These are phyloP conservation scores for Hoplostethus mediterraneus DNA, from an alignment of 2,797 vertebrate species.

Conservation along the genomic window DNA sequence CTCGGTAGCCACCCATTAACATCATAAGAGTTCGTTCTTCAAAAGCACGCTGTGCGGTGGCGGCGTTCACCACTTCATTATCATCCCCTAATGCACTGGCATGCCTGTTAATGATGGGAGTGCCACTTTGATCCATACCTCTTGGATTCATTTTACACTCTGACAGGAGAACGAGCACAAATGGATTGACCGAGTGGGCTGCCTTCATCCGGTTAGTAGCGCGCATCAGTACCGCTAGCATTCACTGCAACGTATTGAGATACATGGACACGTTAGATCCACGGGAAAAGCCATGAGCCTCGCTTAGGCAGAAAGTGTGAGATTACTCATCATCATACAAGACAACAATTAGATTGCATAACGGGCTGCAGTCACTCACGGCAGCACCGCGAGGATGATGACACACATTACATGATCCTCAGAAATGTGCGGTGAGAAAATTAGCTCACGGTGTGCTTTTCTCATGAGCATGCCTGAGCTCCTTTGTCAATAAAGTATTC, in stretches of 20 bases:
- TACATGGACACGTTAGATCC: constrained; percentile 15
- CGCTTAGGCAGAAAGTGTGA: constrained; percentile 13
- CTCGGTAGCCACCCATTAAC: background rate
- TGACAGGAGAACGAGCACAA: background rate
- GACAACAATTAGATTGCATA: constrained; percentile 50
- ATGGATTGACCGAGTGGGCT: constrained; percentile 1
- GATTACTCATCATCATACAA: constrained; percentile 43
- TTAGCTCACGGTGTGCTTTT: constrained; percentile 54
- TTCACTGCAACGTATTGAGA: background rate
- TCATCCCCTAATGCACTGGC: constrained; percentile 15
- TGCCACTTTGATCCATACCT: constrained; percentile 37
- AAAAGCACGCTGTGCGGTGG: background rate
- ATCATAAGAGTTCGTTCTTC: background rate
- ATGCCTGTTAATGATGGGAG: constrained; percentile 32
- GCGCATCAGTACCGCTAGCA: background rate
- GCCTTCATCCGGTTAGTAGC: constrained; percentile 1
- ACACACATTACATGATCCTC: constrained; percentile 45
- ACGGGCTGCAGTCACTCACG: constrained; percentile 36
- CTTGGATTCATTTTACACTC: constrained; percentile 12
- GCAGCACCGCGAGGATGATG: constrained; percentile 48
- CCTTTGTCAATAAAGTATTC: constrained; percentile 46
- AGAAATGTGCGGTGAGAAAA: constrained; percentile 41
- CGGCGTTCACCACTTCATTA: constrained; percentile 28
- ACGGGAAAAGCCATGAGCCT: constrained; percentile 28
- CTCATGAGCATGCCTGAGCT: constrained; percentile 30